Evolutionary conservation across 2,113 vertebrate genomes (phyloP).

Genomic region (Picathartes gymnocephalus): DNA sequence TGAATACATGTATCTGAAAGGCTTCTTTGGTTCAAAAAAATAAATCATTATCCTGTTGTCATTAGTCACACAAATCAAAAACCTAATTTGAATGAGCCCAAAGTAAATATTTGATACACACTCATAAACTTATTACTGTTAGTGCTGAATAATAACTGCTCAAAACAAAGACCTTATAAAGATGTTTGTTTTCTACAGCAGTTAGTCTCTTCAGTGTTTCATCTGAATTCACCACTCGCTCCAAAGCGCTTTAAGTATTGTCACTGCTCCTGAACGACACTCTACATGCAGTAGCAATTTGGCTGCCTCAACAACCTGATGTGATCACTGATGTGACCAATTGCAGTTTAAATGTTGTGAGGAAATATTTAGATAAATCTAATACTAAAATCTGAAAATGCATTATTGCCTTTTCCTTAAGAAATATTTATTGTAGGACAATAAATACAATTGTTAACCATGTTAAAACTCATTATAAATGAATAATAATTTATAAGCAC

Average conservation of each 20-base stretch:
- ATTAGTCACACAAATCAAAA: constrained; percentile 44
- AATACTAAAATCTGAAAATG: constrained; percentile 2
- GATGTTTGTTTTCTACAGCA: constrained; percentile 28
- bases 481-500: background rate
- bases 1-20: constrained; percentile 23
- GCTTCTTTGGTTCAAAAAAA: constrained; percentile 16
- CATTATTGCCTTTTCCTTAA: background rate
- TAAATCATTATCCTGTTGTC: constrained; percentile 37
- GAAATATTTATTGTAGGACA: background rate
- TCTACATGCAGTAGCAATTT: constrained; percentile 41
- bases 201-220: constrained; percentile 21
- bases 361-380: background rate
- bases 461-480: background rate
- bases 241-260: constrained; percentile 3
- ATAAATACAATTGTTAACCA: background rate
- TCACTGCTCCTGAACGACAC: constrained; percentile 37
- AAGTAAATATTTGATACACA: constrained; percentile 53
- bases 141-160: constrained; percentile 53
- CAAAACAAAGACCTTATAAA: constrained; percentile 52
- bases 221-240: constrained; percentile 16
- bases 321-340: constrained; percentile 32
- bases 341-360: constrained; percentile 9
- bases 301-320: constrained; percentile 46
- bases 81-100: constrained; percentile 42
- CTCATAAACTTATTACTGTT: constrained; percentile 43